Base-by-base conservation (phyloP, 1,140 invertebrate genomes). In the Drosophila kepulauana region DNA sequence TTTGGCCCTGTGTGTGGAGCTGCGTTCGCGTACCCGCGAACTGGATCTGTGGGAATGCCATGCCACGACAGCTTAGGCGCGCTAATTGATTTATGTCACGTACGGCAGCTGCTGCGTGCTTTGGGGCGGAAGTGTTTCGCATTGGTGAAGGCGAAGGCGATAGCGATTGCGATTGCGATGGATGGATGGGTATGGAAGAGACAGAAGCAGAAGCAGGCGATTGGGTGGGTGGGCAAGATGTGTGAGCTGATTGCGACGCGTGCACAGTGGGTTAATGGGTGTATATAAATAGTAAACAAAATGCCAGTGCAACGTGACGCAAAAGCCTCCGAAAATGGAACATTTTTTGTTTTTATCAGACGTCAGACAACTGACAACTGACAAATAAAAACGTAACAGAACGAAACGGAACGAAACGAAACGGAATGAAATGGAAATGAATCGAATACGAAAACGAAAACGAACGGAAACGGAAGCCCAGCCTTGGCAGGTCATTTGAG, bases 31-130 rank as follows among this genome's bases (percentile, higher is more conserved):
- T 52, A 28, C 3, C 10, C 51, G 30, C 41, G 28, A 13, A 35
- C 15, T 54, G 56, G 70, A 73, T 73, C 64, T 68, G 30, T 46
- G 49, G 41, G 49, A 62, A 74, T 62, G 65, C 71, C 43, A 75
- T 61, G 66, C 45, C 65, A 76, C 49, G 57, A 69, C 80, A 84
- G 84, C 84, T 87, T 88, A 88, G 80, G 35, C 69, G 82, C 81
- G 80, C 84, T 87, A 87, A 87, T 87, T 87, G 84, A 87, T 87
- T 87, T 87, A 87, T 87, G 84, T 84, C 84, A 88, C 84, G 84
- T 88, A 88, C 82, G 43, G 52, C 64, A 56, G 65, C 30, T 81
- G 65, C 33, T 57, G 2, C 25, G 33, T 25, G 75, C 5, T 8
- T 15, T 15, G 43, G 16, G 16, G 43, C 71, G 64, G 57, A 68